These are phyloP conservation scores for Scomber scombrus DNA, from an alignment of 2,113 vertebrate species.

Conservation along the genomic window DNA sequence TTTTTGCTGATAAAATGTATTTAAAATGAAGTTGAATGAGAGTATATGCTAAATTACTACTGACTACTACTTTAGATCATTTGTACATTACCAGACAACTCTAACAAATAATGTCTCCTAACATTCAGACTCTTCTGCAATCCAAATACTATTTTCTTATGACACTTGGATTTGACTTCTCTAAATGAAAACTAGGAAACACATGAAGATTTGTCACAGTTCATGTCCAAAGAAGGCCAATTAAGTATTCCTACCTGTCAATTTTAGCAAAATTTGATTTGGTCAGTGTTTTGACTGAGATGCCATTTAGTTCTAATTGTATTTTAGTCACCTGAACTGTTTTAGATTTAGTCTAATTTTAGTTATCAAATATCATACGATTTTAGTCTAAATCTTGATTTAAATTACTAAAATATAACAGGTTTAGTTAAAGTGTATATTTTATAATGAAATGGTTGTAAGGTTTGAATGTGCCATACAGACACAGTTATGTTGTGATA, in stretches of 20 bases:
- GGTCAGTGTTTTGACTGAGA: too few species aligned
- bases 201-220: constrained; percentile 20
- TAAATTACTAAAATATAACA: too few species aligned
- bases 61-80: neutral
- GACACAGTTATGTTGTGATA: too few species aligned
- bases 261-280: too few species aligned
- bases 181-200: constrained; percentile 11
- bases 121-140: neutral
- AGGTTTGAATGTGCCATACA: too few species aligned
- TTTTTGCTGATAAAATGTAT: neutral
- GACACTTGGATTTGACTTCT: constrained; percentile 1
- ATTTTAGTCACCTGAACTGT: too few species aligned
- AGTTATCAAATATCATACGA: too few species aligned
- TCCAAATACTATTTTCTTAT: neutral
- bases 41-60: neutral
- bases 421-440: too few species aligned
- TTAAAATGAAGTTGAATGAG: neutral
- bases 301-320: too few species aligned
- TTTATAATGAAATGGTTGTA: too few species aligned
- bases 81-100: neutral
- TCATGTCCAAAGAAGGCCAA: neutral
- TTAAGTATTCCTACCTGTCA: constrained; percentile 33
- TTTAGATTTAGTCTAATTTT: too few species aligned
- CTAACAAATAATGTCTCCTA: neutral
- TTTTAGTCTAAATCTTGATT: too few species aligned